Conservation (phyloP, 2,888 invertebrate genomes). For the Caenorhabditis imperialis region DNA sequence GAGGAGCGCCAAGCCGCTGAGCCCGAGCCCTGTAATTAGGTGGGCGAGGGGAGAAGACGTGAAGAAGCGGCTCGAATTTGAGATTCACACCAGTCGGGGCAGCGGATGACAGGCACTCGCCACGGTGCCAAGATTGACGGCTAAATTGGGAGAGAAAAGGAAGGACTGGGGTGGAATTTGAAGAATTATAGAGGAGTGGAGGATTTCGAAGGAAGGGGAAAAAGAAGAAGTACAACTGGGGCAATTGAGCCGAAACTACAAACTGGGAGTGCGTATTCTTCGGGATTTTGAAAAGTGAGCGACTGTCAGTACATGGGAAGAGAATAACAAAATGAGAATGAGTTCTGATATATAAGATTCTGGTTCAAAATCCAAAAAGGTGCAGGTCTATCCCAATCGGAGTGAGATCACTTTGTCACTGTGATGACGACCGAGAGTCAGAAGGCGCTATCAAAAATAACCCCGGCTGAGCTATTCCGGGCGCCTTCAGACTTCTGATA, state of each 20-base stretch:
- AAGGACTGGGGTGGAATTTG: conserved; percentile 29
- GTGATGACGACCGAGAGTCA: too few relatives aligned
- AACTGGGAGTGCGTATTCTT: too few relatives aligned
- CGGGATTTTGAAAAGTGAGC: too few relatives aligned
- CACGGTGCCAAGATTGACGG: conserved; percentile 33
- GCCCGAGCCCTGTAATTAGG: conserved; percentile 44
- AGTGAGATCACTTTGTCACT: too few relatives aligned
- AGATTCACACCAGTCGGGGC: neutral
- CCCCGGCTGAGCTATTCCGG: too few relatives aligned
- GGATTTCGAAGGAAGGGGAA: neutral
- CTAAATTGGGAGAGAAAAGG: conserved; percentile 31
- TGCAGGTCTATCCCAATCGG: too few relatives aligned
- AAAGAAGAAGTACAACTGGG: conserved; percentile 6
- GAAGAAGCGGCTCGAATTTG: conserved; percentile 4
- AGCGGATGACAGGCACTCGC: neutral
- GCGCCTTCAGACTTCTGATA: too few relatives aligned
- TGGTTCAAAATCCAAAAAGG: too few relatives aligned
- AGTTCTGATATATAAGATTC: too few relatives aligned
- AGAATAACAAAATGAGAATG: too few relatives aligned
- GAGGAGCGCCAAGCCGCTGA: conserved; percentile 16
- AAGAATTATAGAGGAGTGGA: conserved; percentile 35
- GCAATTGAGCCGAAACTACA: conserved; percentile 42
- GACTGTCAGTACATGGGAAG: too few relatives aligned
- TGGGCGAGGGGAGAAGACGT: neutral
- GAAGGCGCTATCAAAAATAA: too few relatives aligned